phyloP scores from a whole-genome alignment of 1,140 invertebrate genomes.

The Chironomus tepperi region DNA sequence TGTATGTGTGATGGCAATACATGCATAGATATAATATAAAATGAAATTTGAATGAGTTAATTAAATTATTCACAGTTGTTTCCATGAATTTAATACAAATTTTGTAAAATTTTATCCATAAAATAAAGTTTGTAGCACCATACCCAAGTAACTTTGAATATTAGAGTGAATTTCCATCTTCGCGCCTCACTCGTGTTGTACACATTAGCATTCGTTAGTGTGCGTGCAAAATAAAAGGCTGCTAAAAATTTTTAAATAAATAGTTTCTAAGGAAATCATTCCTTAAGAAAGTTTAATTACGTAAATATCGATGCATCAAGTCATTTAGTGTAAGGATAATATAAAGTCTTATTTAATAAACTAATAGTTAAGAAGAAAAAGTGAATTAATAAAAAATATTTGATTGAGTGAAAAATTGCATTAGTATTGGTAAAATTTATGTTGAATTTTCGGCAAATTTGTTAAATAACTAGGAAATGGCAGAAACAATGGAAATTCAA shows the following conservation, averaged over 20 bases:
- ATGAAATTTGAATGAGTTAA: no score
- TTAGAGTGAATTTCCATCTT: not conserved
- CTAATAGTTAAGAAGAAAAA: not conserved
- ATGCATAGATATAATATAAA: no score
- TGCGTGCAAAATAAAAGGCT: not conserved
- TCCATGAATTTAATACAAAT: no score
- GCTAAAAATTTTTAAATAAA: not conserved
- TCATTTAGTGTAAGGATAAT: not conserved
- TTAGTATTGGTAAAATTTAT: not conserved
- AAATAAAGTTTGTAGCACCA: no score
- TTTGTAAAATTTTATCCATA: no score
- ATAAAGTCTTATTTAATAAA: not conserved
- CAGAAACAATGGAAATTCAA: not conserved
- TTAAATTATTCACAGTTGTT: no score
- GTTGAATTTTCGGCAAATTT: not conserved
- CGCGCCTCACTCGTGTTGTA: not conserved
- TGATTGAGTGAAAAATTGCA: not conserved
- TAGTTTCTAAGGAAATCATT: not conserved
- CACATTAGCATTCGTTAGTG: not conserved
- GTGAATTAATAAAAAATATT: constrained; percentile 25
- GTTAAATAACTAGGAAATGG: not conserved
- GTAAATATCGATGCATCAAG: not conserved
- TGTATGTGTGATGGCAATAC: no score
- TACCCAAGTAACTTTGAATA: no score
- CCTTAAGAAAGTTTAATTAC: no score